Evolutionary conservation across 2,113 vertebrate species (phyloP).

Genomic region (Ailuropoda melanoleuca): DNA sequence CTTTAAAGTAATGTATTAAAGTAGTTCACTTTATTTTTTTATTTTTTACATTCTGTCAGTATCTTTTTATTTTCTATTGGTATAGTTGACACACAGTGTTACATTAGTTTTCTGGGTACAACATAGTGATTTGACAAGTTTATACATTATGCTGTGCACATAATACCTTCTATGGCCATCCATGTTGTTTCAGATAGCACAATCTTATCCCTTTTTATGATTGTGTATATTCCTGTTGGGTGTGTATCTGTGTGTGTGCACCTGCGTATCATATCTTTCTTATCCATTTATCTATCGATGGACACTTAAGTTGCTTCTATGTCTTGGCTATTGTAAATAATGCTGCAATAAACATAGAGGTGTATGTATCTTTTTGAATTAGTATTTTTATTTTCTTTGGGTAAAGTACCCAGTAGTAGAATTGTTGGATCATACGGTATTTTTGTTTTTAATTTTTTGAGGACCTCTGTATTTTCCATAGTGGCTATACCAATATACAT

Average conservation of each 20-base stretch:
- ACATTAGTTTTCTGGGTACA: neutral
- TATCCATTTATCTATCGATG: neutral
- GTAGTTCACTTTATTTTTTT: neutral
- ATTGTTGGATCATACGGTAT: neutral
- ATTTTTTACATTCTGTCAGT: neutral
- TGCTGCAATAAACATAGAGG: neutral
- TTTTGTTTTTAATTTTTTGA: neutral
- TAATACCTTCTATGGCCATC: neutral
- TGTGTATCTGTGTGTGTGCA: neutral
- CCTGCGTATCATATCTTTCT: neutral
- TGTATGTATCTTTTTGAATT: neutral
- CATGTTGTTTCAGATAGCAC: neutral
- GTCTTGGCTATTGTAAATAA: neutral
- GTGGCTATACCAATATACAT: neutral
- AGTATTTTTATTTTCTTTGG: neutral
- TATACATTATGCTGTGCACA: neutral
- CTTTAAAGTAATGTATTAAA: constrained; percentile 8
- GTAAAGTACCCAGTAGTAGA: neutral
- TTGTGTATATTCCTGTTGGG: neutral
- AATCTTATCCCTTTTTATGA: neutral
- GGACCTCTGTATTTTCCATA: neutral
- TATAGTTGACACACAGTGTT: neutral
- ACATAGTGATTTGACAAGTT: neutral
- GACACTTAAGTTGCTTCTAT: neutral
- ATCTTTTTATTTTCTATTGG: neutral